Percentiles rank a stretch among this genome's conserved stretches.
phyloP scores from a whole-genome alignment of 1,140 invertebrate species.

The Drosophila yakuba region DNA sequence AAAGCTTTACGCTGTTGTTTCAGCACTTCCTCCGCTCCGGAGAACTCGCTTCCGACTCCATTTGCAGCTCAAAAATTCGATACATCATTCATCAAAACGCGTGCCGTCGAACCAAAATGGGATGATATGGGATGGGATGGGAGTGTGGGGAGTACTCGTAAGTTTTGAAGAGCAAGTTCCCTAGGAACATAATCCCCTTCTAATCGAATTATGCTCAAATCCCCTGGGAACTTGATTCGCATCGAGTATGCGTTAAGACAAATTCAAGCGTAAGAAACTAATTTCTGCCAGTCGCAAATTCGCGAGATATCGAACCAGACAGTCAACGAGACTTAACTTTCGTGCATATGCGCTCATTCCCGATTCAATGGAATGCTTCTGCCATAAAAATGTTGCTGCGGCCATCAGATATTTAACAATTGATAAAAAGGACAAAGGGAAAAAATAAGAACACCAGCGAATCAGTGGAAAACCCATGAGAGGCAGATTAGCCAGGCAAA shows the following conservation, averaged over 20 bases:
- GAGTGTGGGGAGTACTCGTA: conserved; percentile 17
- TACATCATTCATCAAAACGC: conserved; percentile 79
- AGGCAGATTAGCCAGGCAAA: conserved; percentile 64
- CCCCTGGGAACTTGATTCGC: conserved; percentile 58
- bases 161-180: conserved; percentile 49
- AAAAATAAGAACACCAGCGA: conserved; percentile 37
- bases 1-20: conserved; percentile 80
- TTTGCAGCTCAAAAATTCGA: conserved; percentile 76
- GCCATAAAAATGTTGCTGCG: conserved; percentile 78
- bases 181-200: conserved; percentile 70
- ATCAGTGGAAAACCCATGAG: conserved; percentile 73
- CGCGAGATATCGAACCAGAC: conserved; percentile 43
- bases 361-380: conserved; percentile 64
- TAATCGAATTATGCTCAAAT: conserved; percentile 78
- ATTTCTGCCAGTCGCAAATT: conserved; percentile 64
- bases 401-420: conserved; percentile 71
- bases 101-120: conserved; percentile 42
- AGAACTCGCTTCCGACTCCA: conserved; percentile 50
- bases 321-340: conserved; percentile 27
- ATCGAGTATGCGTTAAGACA: conserved; percentile 66
- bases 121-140: conserved; percentile 21
- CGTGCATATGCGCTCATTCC: conserved; percentile 73
- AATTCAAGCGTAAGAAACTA: conserved; percentile 82
- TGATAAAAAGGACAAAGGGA: conserved; percentile 65
- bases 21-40: conserved; percentile 54